phyloP scores from a whole-genome alignment of 1,140 invertebrate genomes.

The Pogonomyrmex barbatus region DNA sequence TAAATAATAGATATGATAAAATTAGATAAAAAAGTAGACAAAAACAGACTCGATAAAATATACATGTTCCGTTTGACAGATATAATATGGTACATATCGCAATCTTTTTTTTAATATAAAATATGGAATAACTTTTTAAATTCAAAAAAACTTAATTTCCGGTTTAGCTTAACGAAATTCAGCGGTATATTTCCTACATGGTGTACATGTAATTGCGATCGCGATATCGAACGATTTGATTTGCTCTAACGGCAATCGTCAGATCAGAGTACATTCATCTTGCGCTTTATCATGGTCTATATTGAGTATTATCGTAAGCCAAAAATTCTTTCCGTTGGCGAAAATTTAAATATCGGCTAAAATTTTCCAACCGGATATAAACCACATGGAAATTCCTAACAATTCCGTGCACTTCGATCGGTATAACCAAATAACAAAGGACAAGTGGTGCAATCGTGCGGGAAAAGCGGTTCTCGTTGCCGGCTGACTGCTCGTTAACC shows the following conservation, averaged over 20 bases:
- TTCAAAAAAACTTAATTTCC: constrained; percentile 43
- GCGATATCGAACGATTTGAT: not conserved
- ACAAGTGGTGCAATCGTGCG: constrained; percentile 34
- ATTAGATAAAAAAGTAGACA: not conserved
- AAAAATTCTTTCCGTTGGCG: not conserved
- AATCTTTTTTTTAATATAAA: not conserved
- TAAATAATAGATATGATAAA: not conserved
- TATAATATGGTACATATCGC: not conserved
- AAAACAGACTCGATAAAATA: not conserved
- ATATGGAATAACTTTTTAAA: not conserved
- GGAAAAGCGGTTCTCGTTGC: constrained; percentile 34
- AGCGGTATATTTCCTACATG: not conserved
- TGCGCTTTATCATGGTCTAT: not conserved
- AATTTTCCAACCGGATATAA: constrained; percentile 13
- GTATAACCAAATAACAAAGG: constrained; percentile 38
- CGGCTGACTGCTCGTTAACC: constrained; percentile 60
- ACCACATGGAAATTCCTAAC: constrained; percentile 1
- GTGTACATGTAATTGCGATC: not conserved
- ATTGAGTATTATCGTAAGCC: not conserved
- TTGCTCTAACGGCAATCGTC: not conserved
- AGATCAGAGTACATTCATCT: constrained; percentile 32
- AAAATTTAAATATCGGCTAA: not conserved
- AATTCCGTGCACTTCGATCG: not conserved
- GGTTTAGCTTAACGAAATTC: constrained; percentile 1
- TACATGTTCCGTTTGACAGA: not conserved